Conservation (phyloP, 2,797 vertebrate species). For the Notoglanidium macrostoma region DNA sequence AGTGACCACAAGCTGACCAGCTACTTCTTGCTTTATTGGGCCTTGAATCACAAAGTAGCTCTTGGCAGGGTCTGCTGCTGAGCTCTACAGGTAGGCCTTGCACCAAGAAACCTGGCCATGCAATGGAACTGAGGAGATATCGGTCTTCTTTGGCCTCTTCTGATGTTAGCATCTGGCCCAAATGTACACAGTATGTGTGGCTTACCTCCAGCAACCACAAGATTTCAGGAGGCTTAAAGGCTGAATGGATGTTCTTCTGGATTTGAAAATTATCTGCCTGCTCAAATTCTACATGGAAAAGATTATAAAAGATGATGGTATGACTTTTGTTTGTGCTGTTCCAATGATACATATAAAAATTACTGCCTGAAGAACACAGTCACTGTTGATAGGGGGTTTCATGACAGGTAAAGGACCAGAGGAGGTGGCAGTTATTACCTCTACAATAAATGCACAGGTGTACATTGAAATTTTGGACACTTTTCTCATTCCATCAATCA, state of each 20-base stretch:
- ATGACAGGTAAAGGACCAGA: too few species aligned
- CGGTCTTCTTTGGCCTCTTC: slow-evolving; percentile 83
- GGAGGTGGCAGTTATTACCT: too few species aligned
- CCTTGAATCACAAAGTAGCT: slow-evolving; percentile 85
- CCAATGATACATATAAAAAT: too few species aligned
- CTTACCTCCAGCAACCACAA: slow-evolving; percentile 64
- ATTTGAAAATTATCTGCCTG: slow-evolving; percentile 77
- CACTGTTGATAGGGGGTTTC: too few species aligned
- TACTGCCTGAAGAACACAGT: too few species aligned
- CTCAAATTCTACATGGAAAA: slow-evolving; percentile 79
- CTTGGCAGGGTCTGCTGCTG: slow-evolving; percentile 83
- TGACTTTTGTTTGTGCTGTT: too few species aligned
- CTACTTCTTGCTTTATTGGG: slow-evolving; percentile 74
- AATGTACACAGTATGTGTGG: slow-evolving; percentile 79
- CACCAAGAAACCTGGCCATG: slow-evolving; percentile 78
- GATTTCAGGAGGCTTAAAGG: slow-evolving; percentile 60
- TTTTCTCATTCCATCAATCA: too few species aligned
- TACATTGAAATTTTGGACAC: too few species aligned
- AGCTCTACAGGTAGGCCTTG: slow-evolving; percentile 67
- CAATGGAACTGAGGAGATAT: slow-evolving; percentile 78
- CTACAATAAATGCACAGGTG: too few species aligned
- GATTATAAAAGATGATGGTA: background rate
- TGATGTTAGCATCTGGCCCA: slow-evolving; percentile 77
- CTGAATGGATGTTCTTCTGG: slow-evolving; percentile 73
- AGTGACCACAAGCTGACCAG: slow-evolving; percentile 83